Evolutionary conservation across 37 sponge, comb jelly and placozoan species (phyloP).

Genomic region (Geodia barretti): DNA sequence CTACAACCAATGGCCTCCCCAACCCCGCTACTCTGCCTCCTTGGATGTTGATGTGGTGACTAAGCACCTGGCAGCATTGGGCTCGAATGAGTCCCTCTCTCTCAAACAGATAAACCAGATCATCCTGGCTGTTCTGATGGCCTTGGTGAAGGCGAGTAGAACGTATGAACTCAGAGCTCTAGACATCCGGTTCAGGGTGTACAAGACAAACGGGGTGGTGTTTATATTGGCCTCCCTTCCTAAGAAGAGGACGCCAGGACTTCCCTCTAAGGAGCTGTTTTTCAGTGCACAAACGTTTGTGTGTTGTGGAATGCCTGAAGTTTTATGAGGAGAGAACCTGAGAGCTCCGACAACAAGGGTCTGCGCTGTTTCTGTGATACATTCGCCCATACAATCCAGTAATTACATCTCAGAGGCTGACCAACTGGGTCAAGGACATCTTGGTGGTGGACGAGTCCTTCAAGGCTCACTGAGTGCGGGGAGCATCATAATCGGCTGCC

Average conservation of each 20-base stretch:
- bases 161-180: conserved; percentile 22
- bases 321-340: conserved; percentile 18
- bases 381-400: too few relatives aligned
- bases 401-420: conserved; percentile 19
- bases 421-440: conserved; percentile 25
- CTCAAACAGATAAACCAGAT: conserved; percentile 1
- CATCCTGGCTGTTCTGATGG: conserved; percentile 39
- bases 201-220: conserved; percentile 25
- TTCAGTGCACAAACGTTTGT: not conserved
- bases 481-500: conserved; percentile 36
- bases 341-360: too few relatives aligned
- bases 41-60: conserved; percentile 46
- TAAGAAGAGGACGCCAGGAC: conserved; percentile 16
- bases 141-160: conserved; percentile 7
- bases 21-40: conserved; percentile 12
- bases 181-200: conserved; percentile 13
- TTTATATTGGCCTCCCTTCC: conserved; percentile 27
- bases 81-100: conserved; percentile 11
- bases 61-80: not conserved
- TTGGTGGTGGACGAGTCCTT: conserved; percentile 16
- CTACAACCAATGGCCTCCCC: conserved; percentile 18
- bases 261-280: not conserved
- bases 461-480: conserved; percentile 36
- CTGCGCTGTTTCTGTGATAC: too few relatives aligned
- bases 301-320: conserved; percentile 23